Evolutionary conservation across 2,113 vertebrate genomes (phyloP), one percentile per base, ranked within the genome.

Genomic region (Cynocephalus volans): DNA sequence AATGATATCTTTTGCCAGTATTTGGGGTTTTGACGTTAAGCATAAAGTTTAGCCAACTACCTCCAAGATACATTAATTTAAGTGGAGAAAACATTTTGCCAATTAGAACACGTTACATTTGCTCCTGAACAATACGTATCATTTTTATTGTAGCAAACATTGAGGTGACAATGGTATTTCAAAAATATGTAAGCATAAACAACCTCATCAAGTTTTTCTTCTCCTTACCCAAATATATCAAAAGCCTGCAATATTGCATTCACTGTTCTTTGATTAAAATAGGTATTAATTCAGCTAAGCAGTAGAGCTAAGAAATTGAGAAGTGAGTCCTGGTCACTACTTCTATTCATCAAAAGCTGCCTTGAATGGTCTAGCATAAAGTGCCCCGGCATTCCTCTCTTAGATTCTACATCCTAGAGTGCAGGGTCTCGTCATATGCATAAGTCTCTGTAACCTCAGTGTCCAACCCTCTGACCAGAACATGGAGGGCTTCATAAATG

Each of bases 21-120:
- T n/a, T 28, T 76, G 15, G 18, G 11, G 48, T 95, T 97, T 89
- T 92, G 28, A 76, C 54, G 6, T 72, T 84, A 54, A 93, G 10
- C 28, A 50, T 65, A 70, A 81, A 54, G 26, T 79, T 80, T 80
- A 80, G 54, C 2, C n/a, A 64, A 3, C 36, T 52, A 62, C 14
- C 28, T 54, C 24, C 7, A 88, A 88, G n/a, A 52, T 56, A 23
- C 2, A 50, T 23, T 77, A 93, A 65, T 52, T 33, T 50, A 79
- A 87, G 12, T 75, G 7, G 67, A 18, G 62, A 77, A 86, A 75
- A 58, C 56, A 62, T 52, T 82, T 33, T 86, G 60, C 65, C 5
- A 54, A 9, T 31, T 54, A 58, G 50, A 96, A 45, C 9, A 81
- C 24, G 8, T 82, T 95, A 18, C 5, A 23, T 31, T 88, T 90